Evolutionary conservation across 2,797 vertebrate genomes (phyloP), one percentile per base, ranked within the genome.

Genomic region (Anabacerthia variegaticeps): DNA sequence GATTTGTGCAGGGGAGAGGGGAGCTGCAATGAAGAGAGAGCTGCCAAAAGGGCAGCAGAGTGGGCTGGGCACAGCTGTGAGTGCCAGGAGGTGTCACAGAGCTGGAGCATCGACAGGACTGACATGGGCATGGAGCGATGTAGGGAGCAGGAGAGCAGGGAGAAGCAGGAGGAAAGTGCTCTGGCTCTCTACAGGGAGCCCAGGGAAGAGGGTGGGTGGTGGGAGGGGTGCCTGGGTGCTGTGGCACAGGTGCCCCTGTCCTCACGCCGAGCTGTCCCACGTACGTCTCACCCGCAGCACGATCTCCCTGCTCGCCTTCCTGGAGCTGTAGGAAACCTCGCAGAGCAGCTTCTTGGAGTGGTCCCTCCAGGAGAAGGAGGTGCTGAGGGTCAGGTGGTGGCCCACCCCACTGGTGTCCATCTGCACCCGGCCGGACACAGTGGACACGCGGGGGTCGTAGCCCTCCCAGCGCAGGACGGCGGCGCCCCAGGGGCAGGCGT

Each of bases 321-420:
- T 48, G 11, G 41, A 15, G 12, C 96, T 95, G 0, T 66, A 19
- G 0, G 92, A 91, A 11, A 97, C 28, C n/a, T 88, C 41, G 2
- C 98, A 98, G 61, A 48, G 17, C 66, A 98, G 71, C 11, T 22
- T 89, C 49, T 63, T 97, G 58, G 83, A 67, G 3, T 98, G 96
- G 43, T 98, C 97, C 91, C 74, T 83, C 98, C 98, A 98, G 66
- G 97, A 96, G 43, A 97, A 92, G 54, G 89, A 32, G 14, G 84
- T 88, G 48, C 46, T 92, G 58, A 98, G 97, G 37, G 10, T 95
- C 52, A 92, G 24, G 26, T 2, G 16, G 12, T 23, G 86, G 26
- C 39, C 4, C 7, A 93, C 62, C 1, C 85, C 52, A 0, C 39
- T 10, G 3, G 97, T 93, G 56, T 97, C 97, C 49, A 97, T 20